These are phyloP conservation scores for Eilema depressum DNA, from an alignment of 2,888 invertebrate species.

Conservation along the genomic window DNA sequence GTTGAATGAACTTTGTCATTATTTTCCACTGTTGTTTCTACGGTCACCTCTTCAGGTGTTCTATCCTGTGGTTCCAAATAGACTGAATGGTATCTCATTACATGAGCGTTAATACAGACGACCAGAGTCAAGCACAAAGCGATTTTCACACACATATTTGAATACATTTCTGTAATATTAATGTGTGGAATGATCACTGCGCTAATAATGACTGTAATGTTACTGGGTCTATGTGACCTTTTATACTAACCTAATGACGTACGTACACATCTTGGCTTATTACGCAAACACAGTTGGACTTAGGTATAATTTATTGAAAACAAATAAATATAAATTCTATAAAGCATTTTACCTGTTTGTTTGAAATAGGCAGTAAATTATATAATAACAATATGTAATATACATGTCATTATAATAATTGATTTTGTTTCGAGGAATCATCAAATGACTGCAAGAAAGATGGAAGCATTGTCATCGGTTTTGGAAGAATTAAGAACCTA, in stretches of 20 bases:
- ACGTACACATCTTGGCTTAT: constrained; percentile 5
- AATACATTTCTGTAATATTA: constrained; percentile 45
- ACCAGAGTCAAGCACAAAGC: constrained; percentile 39
- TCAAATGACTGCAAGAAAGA: not conserved
- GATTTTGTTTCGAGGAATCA: not conserved
- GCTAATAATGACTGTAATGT: constrained; percentile 10
- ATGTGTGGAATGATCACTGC: constrained; percentile 38
- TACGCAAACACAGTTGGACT: not conserved
- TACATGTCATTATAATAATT: too few relatives aligned
- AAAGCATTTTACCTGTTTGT: not conserved
- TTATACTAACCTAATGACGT: constrained; percentile 19
- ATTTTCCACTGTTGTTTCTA: constrained; percentile 37
- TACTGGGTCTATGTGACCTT: not conserved
- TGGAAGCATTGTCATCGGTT: not conserved
- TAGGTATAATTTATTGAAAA: not conserved
- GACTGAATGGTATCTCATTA: constrained; percentile 34
- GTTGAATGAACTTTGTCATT: constrained; percentile 22
- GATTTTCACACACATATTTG: constrained; percentile 49
- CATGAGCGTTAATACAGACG: constrained; percentile 29
- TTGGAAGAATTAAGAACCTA: not conserved
- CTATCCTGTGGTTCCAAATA: constrained; percentile 23
- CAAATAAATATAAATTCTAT: not conserved
- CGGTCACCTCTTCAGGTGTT: constrained; percentile 30
- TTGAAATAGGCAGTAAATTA: not conserved
- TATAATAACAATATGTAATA: not conserved